Conservation (phyloP, 1,140 invertebrate genomes). For the Cepaea nemoralis region DNA sequence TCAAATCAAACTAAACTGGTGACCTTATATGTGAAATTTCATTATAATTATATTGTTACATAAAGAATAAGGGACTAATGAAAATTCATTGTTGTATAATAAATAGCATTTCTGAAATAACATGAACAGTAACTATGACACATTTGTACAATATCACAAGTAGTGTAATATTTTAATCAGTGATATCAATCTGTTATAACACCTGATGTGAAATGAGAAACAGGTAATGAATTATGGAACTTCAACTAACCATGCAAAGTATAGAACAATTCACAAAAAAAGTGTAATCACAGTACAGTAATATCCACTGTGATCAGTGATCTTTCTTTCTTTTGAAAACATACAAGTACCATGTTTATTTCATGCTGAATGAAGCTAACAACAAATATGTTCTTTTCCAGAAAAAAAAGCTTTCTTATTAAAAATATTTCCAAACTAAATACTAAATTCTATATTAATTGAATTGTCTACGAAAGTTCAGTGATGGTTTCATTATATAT, state of each 20-base stretch:
- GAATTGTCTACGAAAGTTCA: too few relatives aligned
- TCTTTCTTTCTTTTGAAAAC: background rate
- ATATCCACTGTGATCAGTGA: background rate
- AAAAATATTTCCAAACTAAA: too few relatives aligned
- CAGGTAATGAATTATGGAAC: background rate
- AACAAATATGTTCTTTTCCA: background rate
- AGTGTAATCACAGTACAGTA: background rate
- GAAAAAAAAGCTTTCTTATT: too few relatives aligned
- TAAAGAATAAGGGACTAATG: background rate
- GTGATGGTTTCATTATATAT: too few relatives aligned
- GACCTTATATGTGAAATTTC: background rate
- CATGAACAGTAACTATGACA: slow-evolving; percentile 3
- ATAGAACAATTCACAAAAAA: background rate
- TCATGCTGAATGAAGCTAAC: background rate
- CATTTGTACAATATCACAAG: background rate
- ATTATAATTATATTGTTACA: background rate
- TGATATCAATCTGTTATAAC: background rate
- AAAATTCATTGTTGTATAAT: background rate
- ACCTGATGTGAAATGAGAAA: background rate
- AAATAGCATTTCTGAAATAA: background rate
- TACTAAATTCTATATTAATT: too few relatives aligned
- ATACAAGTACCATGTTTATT: background rate
- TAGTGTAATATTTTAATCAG: background rate
- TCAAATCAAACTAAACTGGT: too few relatives aligned
- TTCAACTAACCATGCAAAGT: background rate